Conservation (phyloP, 2,888 invertebrate genomes). For the Archaeoteleia sp. region DNA sequence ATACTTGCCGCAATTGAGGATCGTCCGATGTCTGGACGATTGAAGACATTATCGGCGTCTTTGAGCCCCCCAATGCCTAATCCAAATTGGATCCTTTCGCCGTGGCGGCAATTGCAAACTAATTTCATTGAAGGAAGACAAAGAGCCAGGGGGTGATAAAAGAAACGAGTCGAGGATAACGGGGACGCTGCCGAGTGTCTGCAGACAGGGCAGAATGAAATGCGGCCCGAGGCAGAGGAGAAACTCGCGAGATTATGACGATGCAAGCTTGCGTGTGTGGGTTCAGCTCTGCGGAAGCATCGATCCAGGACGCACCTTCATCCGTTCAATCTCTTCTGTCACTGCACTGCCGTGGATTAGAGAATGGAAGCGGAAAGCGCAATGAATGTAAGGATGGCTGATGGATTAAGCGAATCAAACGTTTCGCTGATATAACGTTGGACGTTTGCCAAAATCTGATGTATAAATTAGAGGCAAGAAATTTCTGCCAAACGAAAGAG, state of each 20-base stretch:
- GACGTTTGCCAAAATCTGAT: conserved; percentile 24
- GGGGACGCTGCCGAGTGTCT: no score
- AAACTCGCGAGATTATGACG: conserved; percentile 28
- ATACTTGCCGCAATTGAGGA: conserved; percentile 40
- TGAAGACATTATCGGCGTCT: conserved; percentile 44
- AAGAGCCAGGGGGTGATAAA: not conserved
- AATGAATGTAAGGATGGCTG: conserved; percentile 31
- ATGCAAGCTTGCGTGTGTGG: conserved; percentile 6
- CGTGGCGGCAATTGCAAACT: conserved; percentile 42
- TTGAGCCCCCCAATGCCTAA: conserved; percentile 43
- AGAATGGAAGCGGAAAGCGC: conserved; percentile 24
- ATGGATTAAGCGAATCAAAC: conserved; percentile 47
- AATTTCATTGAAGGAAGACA: conserved; percentile 32
- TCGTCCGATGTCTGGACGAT: conserved; percentile 36
- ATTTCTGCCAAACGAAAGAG: conserved; percentile 34
- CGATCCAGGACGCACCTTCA: conserved; percentile 39
- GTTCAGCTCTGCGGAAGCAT: conserved; percentile 22
- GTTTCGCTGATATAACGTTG: conserved; percentile 21
- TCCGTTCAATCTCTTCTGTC: conserved; percentile 33
- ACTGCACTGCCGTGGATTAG: conserved; percentile 29
- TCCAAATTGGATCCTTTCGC: conserved; percentile 41
- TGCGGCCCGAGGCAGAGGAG: conserved; percentile 11
- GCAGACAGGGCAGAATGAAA: conserved; percentile 15
- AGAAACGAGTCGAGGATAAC: no score
- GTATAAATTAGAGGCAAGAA: conserved; percentile 2